A percentile compares a stretch with the other conserved stretches of the same genome.
Conservation (phyloP, 1,140 invertebrate species). For the Potamilus streckersoni region DNA sequence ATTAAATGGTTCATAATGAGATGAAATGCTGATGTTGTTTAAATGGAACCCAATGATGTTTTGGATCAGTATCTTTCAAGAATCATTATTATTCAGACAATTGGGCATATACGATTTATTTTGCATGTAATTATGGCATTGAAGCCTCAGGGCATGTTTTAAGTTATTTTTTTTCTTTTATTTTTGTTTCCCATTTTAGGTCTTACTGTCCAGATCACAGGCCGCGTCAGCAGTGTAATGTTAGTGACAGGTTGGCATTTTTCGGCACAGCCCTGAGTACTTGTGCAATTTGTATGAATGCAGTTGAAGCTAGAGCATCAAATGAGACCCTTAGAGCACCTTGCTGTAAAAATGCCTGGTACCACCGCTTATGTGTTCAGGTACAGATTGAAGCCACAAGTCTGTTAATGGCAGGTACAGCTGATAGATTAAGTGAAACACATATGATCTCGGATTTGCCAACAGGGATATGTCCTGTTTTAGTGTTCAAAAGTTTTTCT, state of each 20-base stretch:
- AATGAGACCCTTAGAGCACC: slow-evolving; percentile 72
- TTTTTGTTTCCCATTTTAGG: slow-evolving; percentile 61
- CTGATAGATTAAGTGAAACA: background rate
- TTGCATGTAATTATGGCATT: too few relatives aligned
- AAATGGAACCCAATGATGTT: too few relatives aligned
- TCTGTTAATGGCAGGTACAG: background rate
- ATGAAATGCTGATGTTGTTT: too few relatives aligned
- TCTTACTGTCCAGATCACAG: slow-evolving; percentile 75
- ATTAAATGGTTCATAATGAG: too few relatives aligned
- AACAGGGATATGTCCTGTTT: too few relatives aligned
- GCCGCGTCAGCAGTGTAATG: slow-evolving; percentile 69
- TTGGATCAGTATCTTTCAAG: too few relatives aligned
- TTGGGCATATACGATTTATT: too few relatives aligned
- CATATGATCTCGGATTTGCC: background rate
- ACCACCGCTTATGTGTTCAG: slow-evolving; percentile 75
- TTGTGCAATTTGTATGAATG: slow-evolving; percentile 74
- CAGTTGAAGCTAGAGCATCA: slow-evolving; percentile 64
- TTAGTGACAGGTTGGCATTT: slow-evolving; percentile 42
- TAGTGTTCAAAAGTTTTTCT: too few relatives aligned
- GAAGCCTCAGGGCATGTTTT: too few relatives aligned
- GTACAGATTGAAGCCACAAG: slow-evolving; percentile 52
- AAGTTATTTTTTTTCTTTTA: too few relatives aligned
- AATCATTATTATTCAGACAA: too few relatives aligned
- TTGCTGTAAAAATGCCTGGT: slow-evolving; percentile 76
- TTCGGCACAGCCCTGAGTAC: slow-evolving; percentile 45